Conservation (phyloP, 1,140 invertebrate genomes). For the Coelopa frigida region DNA sequence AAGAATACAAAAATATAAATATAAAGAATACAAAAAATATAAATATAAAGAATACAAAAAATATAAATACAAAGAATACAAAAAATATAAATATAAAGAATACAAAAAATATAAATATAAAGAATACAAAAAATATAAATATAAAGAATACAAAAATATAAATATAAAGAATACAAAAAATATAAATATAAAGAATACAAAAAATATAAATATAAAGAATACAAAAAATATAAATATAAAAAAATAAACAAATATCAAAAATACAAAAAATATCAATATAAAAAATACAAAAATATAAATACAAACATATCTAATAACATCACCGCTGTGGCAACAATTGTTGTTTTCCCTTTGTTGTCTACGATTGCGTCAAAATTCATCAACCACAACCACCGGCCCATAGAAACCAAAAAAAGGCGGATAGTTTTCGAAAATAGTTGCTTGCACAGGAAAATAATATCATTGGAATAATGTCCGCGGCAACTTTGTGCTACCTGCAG, state of each 20-base stretch:
- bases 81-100: neutral
- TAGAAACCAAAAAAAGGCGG: neutral
- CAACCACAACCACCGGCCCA: neutral
- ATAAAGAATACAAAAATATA: neutral
- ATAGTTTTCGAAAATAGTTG: neutral
- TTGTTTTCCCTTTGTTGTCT: neutral
- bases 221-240: neutral
- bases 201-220: neutral
- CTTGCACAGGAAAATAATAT: neutral
- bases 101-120: neutral
- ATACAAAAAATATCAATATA: too few relatives aligned
- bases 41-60: neutral
- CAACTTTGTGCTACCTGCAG: slow-evolving; percentile 14
- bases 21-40: neutral
- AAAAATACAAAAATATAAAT: too few relatives aligned
- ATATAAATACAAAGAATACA: neutral
- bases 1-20: neutral
- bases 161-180: too few relatives aligned
- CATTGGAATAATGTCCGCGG: slow-evolving; percentile 11
- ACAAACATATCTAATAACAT: too few relatives aligned
- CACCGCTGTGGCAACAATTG: too few relatives aligned
- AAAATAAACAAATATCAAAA: too few relatives aligned
- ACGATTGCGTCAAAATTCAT: neutral
- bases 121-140: neutral
- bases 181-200: slow-evolving; percentile 5